Percentiles rank a stretch among this genome's conserved stretches.
phyloP scores from a whole-genome alignment of 2,797 vertebrate genomes.

The Cercopithecus diana region DNA sequence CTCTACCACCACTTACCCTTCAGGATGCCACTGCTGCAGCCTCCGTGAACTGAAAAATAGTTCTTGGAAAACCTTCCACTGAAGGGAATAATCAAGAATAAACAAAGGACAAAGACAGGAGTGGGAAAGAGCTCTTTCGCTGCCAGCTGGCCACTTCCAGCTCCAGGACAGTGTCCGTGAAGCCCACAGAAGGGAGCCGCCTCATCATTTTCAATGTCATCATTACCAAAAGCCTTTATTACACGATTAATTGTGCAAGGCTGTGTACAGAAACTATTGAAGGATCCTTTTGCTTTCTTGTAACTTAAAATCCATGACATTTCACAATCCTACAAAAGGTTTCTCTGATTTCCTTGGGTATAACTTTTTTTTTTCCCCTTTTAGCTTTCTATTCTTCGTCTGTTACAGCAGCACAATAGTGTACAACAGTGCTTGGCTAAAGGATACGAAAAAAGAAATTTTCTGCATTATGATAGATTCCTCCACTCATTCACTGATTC shows the following conservation, averaged over 20 bases:
- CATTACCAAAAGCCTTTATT: slow-evolving; percentile 5
- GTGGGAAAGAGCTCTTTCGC: neutral
- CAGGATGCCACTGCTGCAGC: neutral
- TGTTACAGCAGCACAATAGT: neutral
- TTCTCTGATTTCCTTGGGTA: neutral
- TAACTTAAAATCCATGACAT: neutral
- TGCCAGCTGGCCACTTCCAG: neutral
- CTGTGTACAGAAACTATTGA: neutral
- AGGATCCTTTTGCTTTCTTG: neutral
- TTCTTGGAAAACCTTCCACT: neutral
- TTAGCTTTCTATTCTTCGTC: neutral
- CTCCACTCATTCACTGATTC: neutral
- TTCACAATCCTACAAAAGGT: neutral
- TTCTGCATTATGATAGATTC: neutral
- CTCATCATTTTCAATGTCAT: neutral
- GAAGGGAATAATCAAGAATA: neutral
- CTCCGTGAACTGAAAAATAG: neutral
- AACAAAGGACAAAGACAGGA: slow-evolving; percentile 41
- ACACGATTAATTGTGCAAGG: neutral
- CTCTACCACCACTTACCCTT: neutral
- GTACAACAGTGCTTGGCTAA: neutral
- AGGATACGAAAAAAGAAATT: neutral
- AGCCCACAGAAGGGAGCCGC: neutral
- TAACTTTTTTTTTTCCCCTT: neutral
- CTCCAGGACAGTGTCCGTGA: neutral